Conservation (phyloP, 2,888 invertebrate genomes). For the Halictus quadricinctus region DNA sequence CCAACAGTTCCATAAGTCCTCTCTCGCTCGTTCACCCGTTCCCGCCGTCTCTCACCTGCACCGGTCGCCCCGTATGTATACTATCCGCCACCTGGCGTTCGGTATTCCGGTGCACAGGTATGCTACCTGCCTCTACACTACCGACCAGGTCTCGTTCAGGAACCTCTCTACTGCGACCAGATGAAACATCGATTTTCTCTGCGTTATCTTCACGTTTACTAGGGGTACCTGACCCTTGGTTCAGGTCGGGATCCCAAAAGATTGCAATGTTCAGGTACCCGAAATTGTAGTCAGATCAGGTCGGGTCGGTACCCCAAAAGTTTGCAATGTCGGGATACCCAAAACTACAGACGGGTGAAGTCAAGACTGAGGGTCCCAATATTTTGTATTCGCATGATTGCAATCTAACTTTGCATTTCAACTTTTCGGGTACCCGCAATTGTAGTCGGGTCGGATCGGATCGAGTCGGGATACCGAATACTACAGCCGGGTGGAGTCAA, state of each 20-base stretch:
- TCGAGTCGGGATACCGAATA: no score
- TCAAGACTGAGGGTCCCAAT: not conserved
- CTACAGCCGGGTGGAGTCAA: no score
- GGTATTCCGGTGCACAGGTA: conserved; percentile 2
- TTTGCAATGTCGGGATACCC: no score
- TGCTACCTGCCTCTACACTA: conserved; percentile 37
- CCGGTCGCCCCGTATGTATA: conserved; percentile 38
- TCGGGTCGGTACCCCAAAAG: no score
- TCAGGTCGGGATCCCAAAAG: not conserved
- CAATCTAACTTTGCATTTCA: not conserved
- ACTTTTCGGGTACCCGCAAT: not conserved
- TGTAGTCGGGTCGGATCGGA: no score
- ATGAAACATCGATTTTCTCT: not conserved
- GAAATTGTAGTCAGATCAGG: not conserved
- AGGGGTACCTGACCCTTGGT: not conserved
- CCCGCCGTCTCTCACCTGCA: conserved; percentile 64
- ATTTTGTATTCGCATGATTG: not conserved
- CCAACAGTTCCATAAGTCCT: conserved; percentile 62
- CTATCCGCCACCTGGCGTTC: conserved; percentile 55
- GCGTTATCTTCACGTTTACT: no score
- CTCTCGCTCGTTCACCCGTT: conserved; percentile 59
- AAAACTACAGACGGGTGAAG: not conserved
- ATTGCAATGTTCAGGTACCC: not conserved
- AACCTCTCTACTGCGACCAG: not conserved
- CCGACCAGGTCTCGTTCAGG: conserved; percentile 20